Conservation (phyloP, 2,888 invertebrate genomes). For the Serrognathus titanus region DNA sequence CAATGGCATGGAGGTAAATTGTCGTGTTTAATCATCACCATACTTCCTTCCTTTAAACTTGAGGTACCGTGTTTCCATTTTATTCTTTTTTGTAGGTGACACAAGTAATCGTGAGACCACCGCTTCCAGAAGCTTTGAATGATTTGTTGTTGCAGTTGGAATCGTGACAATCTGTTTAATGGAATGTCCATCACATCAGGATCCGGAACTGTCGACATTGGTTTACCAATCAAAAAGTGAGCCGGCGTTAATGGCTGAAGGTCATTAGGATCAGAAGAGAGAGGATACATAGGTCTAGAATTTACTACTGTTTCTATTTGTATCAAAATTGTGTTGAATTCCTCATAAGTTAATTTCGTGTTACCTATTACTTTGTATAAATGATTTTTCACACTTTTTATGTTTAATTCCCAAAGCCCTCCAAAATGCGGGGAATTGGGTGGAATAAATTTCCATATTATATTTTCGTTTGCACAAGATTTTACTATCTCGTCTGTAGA, state of each 20-base stretch:
- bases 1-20: too few relatives aligned
- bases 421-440: conserved; percentile 33
- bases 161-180: background rate
- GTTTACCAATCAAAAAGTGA: conserved; percentile 29
- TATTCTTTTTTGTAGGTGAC: too few relatives aligned
- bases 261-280: conserved; percentile 24
- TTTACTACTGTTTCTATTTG: conserved; percentile 24
- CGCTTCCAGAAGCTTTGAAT: too few relatives aligned
- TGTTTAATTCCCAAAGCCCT: conserved; percentile 34
- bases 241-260: conserved; percentile 22
- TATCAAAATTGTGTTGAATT: conserved; percentile 25
- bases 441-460: conserved; percentile 36
- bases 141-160: too few relatives aligned
- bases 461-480: background rate
- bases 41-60: too few relatives aligned
- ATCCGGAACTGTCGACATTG: too few relatives aligned
- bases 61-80: too few relatives aligned
- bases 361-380: conserved; percentile 23
- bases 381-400: conserved; percentile 34
- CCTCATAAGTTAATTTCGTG: conserved; percentile 26
- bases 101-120: too few relatives aligned
- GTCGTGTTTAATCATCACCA: too few relatives aligned
- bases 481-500: background rate
- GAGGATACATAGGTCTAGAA: conserved; percentile 20
- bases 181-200: conserved; percentile 15